These are phyloP conservation scores for Petrocephalus microphthalmus DNA, from an alignment of 2,113 vertebrate genomes.

Conservation along the genomic window DNA sequence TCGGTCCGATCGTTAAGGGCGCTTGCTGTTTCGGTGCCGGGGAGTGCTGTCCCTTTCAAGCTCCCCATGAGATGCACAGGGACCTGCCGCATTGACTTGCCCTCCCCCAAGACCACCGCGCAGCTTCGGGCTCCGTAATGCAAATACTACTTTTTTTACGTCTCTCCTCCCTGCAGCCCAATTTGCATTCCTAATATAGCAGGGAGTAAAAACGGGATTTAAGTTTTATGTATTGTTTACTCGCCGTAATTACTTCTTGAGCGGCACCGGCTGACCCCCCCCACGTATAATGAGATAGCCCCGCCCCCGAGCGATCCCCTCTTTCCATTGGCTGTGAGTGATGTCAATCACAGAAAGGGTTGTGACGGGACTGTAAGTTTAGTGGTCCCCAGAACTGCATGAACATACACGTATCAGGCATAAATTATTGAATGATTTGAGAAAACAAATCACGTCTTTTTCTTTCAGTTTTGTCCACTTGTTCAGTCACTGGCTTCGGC, in stretches of 20 bases:
- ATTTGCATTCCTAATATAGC: background rate
- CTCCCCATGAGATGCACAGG: background rate
- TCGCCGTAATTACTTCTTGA: background rate
- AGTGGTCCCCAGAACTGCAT: background rate
- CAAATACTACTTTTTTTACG: background rate
- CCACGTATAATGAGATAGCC: background rate
- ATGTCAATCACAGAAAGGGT: background rate
- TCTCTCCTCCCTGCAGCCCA: background rate
- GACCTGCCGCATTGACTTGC: background rate
- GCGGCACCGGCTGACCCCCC: background rate
- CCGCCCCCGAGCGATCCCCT: background rate
- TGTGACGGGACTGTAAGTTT: background rate
- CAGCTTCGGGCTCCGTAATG: background rate
- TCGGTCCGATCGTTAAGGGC: constrained; percentile 3
- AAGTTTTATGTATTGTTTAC: constrained; percentile 12
- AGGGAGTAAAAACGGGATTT: background rate
- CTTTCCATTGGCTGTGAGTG: background rate
- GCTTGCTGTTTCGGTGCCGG: background rate
- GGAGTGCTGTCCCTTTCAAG: background rate
- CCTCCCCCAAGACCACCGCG: background rate
- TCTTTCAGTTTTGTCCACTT: background rate
- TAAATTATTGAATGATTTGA: background rate
- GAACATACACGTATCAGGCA: background rate
- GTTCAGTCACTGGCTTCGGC: background rate
- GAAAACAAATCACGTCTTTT: background rate